Conservation (phyloP, 1,140 invertebrate genomes). For the Delia radicum region DNA sequence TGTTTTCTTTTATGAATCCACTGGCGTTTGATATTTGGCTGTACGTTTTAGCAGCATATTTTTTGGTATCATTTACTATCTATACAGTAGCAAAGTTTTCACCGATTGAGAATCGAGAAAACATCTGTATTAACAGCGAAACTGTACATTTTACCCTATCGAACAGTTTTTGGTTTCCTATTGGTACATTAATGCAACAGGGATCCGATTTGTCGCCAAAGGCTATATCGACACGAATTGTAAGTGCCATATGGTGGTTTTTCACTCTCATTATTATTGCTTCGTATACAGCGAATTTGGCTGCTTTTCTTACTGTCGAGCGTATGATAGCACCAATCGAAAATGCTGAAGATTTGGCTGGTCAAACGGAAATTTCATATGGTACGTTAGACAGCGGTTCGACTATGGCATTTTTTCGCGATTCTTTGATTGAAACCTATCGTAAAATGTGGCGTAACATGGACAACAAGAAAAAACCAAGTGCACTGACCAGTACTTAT, state of each 20-base stretch:
- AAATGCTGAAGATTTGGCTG: slow-evolving; percentile 81
- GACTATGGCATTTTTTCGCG: slow-evolving; percentile 73
- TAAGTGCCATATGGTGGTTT: slow-evolving; percentile 95
- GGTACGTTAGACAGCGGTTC: slow-evolving; percentile 75
- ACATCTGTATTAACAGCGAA: slow-evolving; percentile 78
- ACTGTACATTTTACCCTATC: slow-evolving; percentile 89
- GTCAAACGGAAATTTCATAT: slow-evolving; percentile 76
- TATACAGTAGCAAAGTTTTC: slow-evolving; percentile 93
- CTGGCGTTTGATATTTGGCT: slow-evolving; percentile 93
- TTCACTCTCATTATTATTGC: slow-evolving; percentile 92
- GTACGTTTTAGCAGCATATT: slow-evolving; percentile 88
- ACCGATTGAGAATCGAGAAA: slow-evolving; percentile 89
- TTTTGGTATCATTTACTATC: slow-evolving; percentile 84
- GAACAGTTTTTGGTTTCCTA: slow-evolving; percentile 75
- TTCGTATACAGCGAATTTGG: slow-evolving; percentile 93
- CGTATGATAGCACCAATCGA: slow-evolving; percentile 85
- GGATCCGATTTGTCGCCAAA: slow-evolving; percentile 84
- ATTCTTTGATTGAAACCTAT: slow-evolving; percentile 70
- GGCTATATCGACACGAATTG: slow-evolving; percentile 89
- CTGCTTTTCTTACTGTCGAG: slow-evolving; percentile 89
- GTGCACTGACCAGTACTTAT: slow-evolving; percentile 73
- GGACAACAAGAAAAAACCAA: slow-evolving; percentile 64
- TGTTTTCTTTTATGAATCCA: slow-evolving; percentile 95
- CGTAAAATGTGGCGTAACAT: slow-evolving; percentile 69
- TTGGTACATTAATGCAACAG: slow-evolving; percentile 88